Evolutionary conservation across 1,140 invertebrate species (phyloP), one percentile per base, ranked within the genome.

Genomic region (Rhysida immarginata): DNA sequence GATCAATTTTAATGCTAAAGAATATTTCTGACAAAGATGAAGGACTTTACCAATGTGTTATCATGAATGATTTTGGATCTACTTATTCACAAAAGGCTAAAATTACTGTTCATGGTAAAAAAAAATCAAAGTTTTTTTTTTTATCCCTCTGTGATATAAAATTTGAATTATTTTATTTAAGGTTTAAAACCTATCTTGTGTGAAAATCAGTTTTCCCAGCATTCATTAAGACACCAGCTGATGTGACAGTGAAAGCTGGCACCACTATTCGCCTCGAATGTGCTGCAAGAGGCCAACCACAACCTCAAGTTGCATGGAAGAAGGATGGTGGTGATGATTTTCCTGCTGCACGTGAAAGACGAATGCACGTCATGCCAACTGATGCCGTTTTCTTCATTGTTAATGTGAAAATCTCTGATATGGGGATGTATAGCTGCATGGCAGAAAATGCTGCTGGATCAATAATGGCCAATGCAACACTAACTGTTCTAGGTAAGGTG

Each of bases 241-340:
- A 95, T 72, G 78, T 94, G 3, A 85, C 84, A 0, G 81, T 90
- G 1, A 81, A 82, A 67, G 82, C 85, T 20, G 89, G 90, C 2
- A 81, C 81, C 57, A 89, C 82, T n/a, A 91, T 87, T 0, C 81
- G 81, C 45, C 72, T 97, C 3, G 87, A 91, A 61, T 97, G 94
- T 77, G 85, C 87, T 1, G 92, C 92, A 13, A 78, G 77, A 55
- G 94, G 93, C 1, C 83, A 87, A 61, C 93, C 93, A 0, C 70
- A 75, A 24, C 93, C 93, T 27, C 81, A 90, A 69, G 90, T 95
- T 59, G 81, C 85, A 3, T 89, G 92, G 82, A 83, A 89, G 63
- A 96, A 96, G 71, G 91, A 95, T 74, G 87, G 85, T n/a, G 87
- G 85, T 0, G 86, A 87, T 67, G 85, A 94, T 69, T 96, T 98